Evolutionary conservation across 2,888 invertebrate species (phyloP).

Genomic region (Archaeoteleia sp.): DNA sequence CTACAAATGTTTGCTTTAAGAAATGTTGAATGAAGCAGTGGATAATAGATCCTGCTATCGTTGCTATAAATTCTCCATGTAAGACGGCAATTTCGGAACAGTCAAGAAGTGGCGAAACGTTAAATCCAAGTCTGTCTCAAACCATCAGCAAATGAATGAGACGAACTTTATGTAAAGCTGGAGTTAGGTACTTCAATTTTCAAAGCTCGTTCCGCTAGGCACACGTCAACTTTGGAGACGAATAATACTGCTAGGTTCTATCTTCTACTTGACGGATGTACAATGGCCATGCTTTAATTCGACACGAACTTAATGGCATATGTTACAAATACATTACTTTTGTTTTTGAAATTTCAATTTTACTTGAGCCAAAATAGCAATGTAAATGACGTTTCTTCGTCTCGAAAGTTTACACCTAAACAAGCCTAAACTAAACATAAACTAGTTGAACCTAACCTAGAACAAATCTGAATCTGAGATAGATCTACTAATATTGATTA

Average conservation of each 20-base stretch:
- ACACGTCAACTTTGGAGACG: constrained; percentile 9
- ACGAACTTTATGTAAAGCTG: constrained; percentile 17
- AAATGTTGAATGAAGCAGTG: not conserved
- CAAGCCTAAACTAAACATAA: too few relatives aligned
- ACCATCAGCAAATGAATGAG: constrained; percentile 4
- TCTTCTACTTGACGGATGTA: constrained; percentile 7
- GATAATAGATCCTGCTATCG: not conserved
- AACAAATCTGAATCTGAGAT: too few relatives aligned
- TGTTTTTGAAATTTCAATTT: too few relatives aligned
- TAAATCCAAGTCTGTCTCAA: not conserved
- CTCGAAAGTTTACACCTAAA: too few relatives aligned
- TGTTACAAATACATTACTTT: too few relatives aligned
- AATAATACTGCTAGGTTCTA: constrained; percentile 22
- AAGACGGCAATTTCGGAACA: constrained; percentile 1
- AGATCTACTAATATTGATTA: too few relatives aligned
- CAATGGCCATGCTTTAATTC: constrained; percentile 13
- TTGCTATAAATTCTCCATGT: not conserved
- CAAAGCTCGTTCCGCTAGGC: constrained; percentile 12
- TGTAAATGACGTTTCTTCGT: too few relatives aligned
- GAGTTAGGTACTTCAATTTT: constrained; percentile 15
- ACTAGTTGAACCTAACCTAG: too few relatives aligned
- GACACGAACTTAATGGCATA: not conserved
- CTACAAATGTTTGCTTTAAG: constrained; percentile 2
- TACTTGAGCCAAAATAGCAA: too few relatives aligned
- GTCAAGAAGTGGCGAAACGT: constrained; percentile 9